A percentile compares a stretch with the other conserved stretches of the same genome.
These are phyloP conservation scores for Trachelus stipa DNA, from an alignment of 2,888 invertebrate species.

Conservation along the genomic window DNA sequence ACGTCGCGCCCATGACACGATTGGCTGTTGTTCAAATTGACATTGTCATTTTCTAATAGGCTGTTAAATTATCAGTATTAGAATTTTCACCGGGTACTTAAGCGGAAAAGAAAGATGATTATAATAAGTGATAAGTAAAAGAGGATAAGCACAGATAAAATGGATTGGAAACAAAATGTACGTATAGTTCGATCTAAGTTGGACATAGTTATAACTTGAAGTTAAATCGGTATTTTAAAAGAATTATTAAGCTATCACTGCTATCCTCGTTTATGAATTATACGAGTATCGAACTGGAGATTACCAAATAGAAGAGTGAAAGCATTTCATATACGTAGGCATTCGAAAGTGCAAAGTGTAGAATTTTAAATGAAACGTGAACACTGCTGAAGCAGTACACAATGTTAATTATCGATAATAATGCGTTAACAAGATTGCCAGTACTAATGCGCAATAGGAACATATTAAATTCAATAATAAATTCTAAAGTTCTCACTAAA, in stretches of 20 bases:
- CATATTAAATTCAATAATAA: background rate
- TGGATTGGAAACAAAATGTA: background rate
- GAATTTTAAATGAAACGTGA: background rate
- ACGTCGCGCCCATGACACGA: slow-evolving; percentile 30
- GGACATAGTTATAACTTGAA: background rate
- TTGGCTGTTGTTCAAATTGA: slow-evolving; percentile 22
- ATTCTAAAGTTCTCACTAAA: background rate
- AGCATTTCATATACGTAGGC: background rate
- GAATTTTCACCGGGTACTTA: slow-evolving; percentile 6
- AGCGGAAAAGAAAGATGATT: background rate
- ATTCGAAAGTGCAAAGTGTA: background rate
- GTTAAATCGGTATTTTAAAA: background rate
- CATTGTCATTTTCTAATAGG: slow-evolving; percentile 25
- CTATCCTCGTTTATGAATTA: background rate
- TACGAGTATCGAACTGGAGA: background rate
- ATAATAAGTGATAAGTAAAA: background rate
- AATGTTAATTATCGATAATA: background rate
- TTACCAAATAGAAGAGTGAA: background rate
- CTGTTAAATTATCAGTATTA: slow-evolving; percentile 54
- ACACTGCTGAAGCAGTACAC: background rate
- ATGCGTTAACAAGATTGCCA: background rate
- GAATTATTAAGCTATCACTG: background rate
- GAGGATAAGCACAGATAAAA: background rate
- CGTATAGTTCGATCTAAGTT: background rate
- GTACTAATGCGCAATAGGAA: background rate